Conservation (phyloP, 2,113 vertebrate genomes). For the Camelus bactrianus region DNA sequence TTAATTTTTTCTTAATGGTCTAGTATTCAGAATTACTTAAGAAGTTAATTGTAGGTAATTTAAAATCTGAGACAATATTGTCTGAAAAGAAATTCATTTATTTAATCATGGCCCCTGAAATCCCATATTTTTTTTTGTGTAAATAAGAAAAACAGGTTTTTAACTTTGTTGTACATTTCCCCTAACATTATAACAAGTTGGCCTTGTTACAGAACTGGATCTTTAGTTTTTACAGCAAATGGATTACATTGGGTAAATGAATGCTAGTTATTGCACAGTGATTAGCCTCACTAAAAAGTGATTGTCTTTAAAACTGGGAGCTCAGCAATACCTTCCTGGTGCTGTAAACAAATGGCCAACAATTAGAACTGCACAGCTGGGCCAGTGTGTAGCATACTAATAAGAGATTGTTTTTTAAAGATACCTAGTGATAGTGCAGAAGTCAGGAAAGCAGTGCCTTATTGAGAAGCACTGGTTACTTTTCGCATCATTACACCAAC, state of each 20-base stretch:
- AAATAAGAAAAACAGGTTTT: conserved; percentile 17
- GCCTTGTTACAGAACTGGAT: neutral
- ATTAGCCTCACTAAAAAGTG: neutral
- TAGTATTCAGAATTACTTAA: conserved; percentile 37
- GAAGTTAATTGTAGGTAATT: neutral
- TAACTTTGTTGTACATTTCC: neutral
- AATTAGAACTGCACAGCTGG: neutral
- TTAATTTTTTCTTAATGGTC: neutral
- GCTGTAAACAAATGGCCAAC: neutral
- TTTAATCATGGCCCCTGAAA: neutral
- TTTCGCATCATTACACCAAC: neutral
- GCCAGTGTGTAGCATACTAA: neutral
- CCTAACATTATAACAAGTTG: neutral
- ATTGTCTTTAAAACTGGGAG: neutral
- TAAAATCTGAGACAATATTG: neutral
- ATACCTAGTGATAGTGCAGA: neutral
- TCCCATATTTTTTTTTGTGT: neutral
- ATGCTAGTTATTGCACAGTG: neutral
- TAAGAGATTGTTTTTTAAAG: neutral
- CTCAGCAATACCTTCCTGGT: neutral
- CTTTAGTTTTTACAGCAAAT: conserved; percentile 24
- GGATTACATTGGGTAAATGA: neutral
- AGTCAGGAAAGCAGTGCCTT: neutral
- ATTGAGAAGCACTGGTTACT: neutral
- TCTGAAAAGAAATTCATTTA: neutral